phyloP scores from a whole-genome alignment of 2,113 vertebrate species.

The Pluvialis apricaria region DNA sequence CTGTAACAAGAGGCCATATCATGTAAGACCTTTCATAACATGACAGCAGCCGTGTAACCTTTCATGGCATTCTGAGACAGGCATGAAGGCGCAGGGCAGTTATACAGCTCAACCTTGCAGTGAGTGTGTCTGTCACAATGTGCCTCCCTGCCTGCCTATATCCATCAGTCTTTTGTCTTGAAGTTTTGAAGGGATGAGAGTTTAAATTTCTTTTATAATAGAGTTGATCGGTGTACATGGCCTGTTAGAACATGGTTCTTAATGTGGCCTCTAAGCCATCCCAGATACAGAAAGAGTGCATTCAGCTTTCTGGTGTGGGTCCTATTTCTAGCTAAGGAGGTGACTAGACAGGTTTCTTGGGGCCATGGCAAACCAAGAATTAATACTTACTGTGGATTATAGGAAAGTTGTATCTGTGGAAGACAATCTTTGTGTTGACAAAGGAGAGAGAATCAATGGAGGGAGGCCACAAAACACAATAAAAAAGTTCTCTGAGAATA shows the following conservation, averaged over 20 bases:
- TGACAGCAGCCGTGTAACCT: not conserved
- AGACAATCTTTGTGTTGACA: not conserved
- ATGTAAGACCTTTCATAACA: not conserved
- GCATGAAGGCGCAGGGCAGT: not conserved
- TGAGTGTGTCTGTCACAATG: rapidly evolving
- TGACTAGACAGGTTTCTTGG: not conserved
- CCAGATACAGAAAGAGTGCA: not conserved
- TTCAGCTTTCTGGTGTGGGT: not conserved
- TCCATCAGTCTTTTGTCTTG: not conserved
- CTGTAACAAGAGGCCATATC: rapidly evolving
- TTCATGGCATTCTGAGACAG: not conserved
- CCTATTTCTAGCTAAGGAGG: not conserved
- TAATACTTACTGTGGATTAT: not conserved
- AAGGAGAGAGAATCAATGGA: not conserved
- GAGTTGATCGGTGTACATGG: not conserved
- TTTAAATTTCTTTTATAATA: not conserved
- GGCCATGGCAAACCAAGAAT: not conserved
- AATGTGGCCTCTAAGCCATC: not conserved
- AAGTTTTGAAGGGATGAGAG: not conserved
- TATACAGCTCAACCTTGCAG: not conserved
- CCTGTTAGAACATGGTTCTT: not conserved
- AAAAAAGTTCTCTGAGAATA: not conserved
- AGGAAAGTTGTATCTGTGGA: not conserved
- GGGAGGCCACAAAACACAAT: not conserved
- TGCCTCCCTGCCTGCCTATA: not conserved